Evolutionary conservation across 2,888 invertebrate species (phyloP), one percentile per base, ranked within the genome.

Genomic region (Philopedon plagiatum): DNA sequence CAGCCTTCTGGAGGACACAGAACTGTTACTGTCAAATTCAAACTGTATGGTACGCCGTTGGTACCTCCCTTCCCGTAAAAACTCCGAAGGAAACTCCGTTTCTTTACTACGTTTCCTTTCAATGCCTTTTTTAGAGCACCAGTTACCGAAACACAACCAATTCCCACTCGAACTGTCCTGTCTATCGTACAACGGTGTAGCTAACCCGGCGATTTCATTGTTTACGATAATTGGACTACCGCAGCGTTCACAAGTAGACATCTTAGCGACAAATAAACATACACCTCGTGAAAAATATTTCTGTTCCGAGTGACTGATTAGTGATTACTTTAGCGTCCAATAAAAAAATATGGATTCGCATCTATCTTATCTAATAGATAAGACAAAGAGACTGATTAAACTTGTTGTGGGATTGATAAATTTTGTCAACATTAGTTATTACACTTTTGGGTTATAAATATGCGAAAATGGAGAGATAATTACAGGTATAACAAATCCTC

Each of bases 11-110:
- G 71, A 57, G 1, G 65, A 72, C 1, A 73, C 65, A n/a, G 72
- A 73, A 63, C 64, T 69, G 37, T 64, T 78, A 2, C 71, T 54
- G 23, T 79, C 78, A 32, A 77, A 67, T 51, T 81, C 80, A 37
- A 81, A 81, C 37, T 80, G 80, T 29, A 81, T 80, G 2, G 81
- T 81, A 32, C 77, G 76, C 15, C 80, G 72, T 41, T 77, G 74
- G 49, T 80, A 81, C 2, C 64, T 66, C 21, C 78, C 80, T 13
- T 76, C 75, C n/a, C 69, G 70, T 1, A 75, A 63, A 19, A 66
- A 19, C 19, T 75, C 74, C 8, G 46, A 32, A 5, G 71, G 21
- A 57, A 64, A 37, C 4, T 71, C 65, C 13, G 19, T 60, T n/a
- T 56, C 56, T 66, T 68, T 60, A 7, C 32, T 26, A 5, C 18